Evolutionary conservation across 1,140 invertebrate genomes (phyloP), one percentile per base, ranked within the genome.

Genomic region (Hypothenemus hampei): DNA sequence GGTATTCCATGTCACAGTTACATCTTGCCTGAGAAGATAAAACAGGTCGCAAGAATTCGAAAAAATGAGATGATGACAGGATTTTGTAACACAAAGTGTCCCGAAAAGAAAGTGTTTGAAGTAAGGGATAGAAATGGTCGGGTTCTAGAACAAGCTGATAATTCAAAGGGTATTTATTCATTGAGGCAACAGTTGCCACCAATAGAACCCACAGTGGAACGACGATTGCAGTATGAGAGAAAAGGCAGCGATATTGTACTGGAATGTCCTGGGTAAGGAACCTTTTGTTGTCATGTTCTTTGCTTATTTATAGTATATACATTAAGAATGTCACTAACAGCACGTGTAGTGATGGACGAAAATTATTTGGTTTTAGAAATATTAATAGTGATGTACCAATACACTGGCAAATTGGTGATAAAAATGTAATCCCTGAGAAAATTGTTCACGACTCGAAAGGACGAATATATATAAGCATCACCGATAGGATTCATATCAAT

Each of bases 1-100:
- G 77, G 78, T 26, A 70, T 85, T 33, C 82, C 83, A 1, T 87
- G 84, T 65, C 69, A 74, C 29, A 85, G 77, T 29, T 69, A 73
- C 31, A 66, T 77, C 56, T 58, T 79, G 8, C 77, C 81, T 49
- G 50, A 65, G 23, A 46, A 64, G 21, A 58, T 81, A 24, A 69
- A 70, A 49, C 58, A 71, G 19, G 52, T 76, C 11, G 69, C 83
- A 3, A 64, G 66, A 56, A 53, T 69, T 8, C 72, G 78, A 58
- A 71, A 64, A 58, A 81, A 76, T 55, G 77, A 81, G 74, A 75
- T 83, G 13, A 79, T 82, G 73, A 67, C 69, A 3, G 72, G 66
- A 37, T 75, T 72, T 64, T 83, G 81, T 41, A 78, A 80, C 10
- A 58, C 73, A 20, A 71, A 72, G 37, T 83, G 81, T 62, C 51